phyloP scores from a whole-genome alignment of 2,113 vertebrate genomes.

The Tragelaphus scriptus region DNA sequence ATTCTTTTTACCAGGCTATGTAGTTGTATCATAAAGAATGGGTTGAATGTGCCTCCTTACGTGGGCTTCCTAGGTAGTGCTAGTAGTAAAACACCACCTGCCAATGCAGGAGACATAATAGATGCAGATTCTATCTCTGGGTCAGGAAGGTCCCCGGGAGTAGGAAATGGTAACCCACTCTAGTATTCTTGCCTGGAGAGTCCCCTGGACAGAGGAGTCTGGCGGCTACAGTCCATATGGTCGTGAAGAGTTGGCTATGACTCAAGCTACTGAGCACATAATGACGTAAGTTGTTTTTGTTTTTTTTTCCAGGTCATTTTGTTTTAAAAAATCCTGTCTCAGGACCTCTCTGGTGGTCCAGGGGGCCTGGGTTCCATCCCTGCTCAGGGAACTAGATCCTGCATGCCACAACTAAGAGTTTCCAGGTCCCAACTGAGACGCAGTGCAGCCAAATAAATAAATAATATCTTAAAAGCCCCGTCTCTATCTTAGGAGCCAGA shows the following conservation, averaged over 20 bases:
- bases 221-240: rapidly evolving
- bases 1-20: neutral
- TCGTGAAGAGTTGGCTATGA: neutral
- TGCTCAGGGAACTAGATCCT: neutral
- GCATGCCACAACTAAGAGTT: neutral
- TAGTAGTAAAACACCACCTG: neutral
- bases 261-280: neutral
- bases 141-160: rapidly evolving
- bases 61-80: neutral
- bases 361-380: neutral
- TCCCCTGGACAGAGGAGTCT: neutral
- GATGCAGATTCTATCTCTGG: neutral
- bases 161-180: neutral
- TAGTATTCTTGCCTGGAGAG: neutral
- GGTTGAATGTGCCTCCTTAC: neutral
- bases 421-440: neutral
- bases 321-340: neutral
- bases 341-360: neutral
- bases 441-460: neutral
- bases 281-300: neutral
- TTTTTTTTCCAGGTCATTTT: neutral
- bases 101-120: neutral
- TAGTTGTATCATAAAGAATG: neutral
- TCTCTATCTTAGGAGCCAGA: neutral
- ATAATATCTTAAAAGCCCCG: neutral